These are phyloP conservation scores for Holothuria glaberrima DNA, from an alignment of 35 echinoderm and acorn worm genomes.

Conservation along the genomic window DNA sequence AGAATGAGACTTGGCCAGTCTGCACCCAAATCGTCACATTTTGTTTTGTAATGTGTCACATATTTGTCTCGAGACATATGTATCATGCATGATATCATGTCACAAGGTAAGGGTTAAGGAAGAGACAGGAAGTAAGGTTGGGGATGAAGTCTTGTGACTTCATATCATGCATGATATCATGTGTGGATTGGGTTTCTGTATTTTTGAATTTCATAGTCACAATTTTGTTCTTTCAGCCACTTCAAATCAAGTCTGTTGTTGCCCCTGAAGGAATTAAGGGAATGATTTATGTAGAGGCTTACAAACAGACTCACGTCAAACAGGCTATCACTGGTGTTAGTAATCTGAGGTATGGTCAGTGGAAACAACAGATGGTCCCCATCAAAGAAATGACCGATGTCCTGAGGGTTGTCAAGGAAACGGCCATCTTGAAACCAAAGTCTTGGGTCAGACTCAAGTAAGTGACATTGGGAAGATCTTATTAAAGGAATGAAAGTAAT, in stretches of 20 bases:
- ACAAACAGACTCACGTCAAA: constrained; percentile 99
- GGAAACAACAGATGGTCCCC: constrained; percentile 95
- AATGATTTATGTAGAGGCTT: constrained; percentile 91
- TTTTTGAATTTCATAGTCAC: too few relatives aligned
- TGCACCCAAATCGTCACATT: too few relatives aligned
- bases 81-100: too few relatives aligned
- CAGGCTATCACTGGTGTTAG: constrained; percentile 92
- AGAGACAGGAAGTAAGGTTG: too few relatives aligned
- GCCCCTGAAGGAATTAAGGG: constrained; percentile 94
- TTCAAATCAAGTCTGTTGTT: constrained; percentile 95
- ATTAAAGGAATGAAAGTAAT: too few relatives aligned
- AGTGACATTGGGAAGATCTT: constrained; percentile 18
- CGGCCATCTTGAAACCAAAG: constrained; percentile 70
- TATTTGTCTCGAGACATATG: too few relatives aligned
- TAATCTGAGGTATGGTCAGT: constrained; percentile 81
- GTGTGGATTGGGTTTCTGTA: too few relatives aligned
- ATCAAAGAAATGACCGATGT: constrained; percentile 98
- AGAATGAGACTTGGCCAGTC: too few relatives aligned
- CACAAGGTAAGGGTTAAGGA: too few relatives aligned
- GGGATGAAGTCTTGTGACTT: too few relatives aligned
- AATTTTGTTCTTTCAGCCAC: constrained; percentile 63
- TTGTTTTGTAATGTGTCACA: too few relatives aligned
- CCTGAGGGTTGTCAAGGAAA: constrained; percentile 87
- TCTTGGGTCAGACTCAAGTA: constrained; percentile 98
- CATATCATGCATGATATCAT: too few relatives aligned